Conservation (phyloP, 2,797 vertebrate genomes). For the Coccyzus lansbergi region DNA sequence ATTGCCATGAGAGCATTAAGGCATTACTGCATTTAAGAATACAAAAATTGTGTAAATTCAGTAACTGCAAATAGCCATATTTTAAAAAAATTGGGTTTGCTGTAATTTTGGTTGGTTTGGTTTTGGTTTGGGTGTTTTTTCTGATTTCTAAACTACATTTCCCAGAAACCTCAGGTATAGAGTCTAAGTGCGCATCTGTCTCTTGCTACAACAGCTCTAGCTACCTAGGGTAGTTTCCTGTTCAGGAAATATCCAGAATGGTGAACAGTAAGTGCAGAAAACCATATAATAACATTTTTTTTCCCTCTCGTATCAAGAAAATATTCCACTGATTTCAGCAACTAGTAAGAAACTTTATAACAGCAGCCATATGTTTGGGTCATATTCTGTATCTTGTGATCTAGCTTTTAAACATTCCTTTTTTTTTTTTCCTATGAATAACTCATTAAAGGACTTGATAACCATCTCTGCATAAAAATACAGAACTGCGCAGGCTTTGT, state of each 20-base stretch:
- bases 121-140: background rate
- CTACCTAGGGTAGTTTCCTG: background rate
- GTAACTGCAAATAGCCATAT: background rate
- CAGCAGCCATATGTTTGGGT: background rate
- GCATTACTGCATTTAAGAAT: background rate
- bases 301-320: background rate
- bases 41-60: background rate
- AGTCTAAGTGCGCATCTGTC: background rate
- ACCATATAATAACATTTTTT: background rate
- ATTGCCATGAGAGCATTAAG: background rate
- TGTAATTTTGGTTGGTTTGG: no score
- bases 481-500: background rate
- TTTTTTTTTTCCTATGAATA: background rate
- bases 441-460: background rate
- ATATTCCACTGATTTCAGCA: background rate
- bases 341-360: background rate
- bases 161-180: background rate
- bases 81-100: background rate
- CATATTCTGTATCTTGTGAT: background rate
- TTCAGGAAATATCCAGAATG: background rate
- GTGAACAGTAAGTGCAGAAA: background rate
- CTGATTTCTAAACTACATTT: background rate
- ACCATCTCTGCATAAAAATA: constrained; percentile 2
- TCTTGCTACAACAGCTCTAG: background rate
- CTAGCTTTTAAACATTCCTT: background rate